A percentile compares a stretch with the other conserved stretches of the same genome.
phyloP scores from a whole-genome alignment of 2,888 invertebrate species.

The Hydriomena furcata region DNA sequence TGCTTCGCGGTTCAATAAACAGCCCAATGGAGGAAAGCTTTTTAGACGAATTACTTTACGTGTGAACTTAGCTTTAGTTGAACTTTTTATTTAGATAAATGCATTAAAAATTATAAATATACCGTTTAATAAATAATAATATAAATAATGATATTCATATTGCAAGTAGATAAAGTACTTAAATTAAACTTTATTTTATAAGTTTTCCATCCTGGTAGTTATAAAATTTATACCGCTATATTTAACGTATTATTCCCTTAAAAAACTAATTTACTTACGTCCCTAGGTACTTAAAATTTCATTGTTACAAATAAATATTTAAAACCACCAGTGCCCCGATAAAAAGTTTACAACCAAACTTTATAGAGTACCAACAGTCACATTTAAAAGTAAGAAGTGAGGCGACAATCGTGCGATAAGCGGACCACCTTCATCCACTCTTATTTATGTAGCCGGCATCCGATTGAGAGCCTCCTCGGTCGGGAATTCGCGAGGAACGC shows the following conservation, averaged over 20 bases:
- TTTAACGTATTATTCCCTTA: neutral
- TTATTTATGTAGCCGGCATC: conserved; percentile 80
- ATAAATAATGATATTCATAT: too few species aligned
- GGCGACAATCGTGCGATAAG: conserved; percentile 63
- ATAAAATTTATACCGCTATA: too few species aligned
- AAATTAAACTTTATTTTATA: too few species aligned
- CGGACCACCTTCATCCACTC: conserved; percentile 65
- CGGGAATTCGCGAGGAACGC: conserved; percentile 54
- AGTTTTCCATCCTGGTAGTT: too few species aligned
- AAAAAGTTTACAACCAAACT: conserved; percentile 38
- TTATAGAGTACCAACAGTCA: conserved; percentile 39
- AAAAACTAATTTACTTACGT: neutral
- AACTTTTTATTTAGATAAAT: neutral
- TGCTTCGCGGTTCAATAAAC: conserved; percentile 83
- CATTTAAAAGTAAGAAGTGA: conserved; percentile 62
- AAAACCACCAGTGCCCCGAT: conserved; percentile 32
- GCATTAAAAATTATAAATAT: neutral
- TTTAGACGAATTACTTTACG: conserved; percentile 72
- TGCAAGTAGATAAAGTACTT: too few species aligned
- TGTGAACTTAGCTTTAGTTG: conserved; percentile 23
- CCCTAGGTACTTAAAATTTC: neutral
- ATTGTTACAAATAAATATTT: conserved; percentile 3
- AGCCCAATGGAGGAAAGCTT: conserved; percentile 66
- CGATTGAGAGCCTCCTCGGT: conserved; percentile 66
- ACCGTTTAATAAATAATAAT: too few species aligned